Evolutionary conservation across 1,140 invertebrate species (phyloP), one percentile per base, ranked within the genome.

Genomic region (Drosophila nasuta): DNA sequence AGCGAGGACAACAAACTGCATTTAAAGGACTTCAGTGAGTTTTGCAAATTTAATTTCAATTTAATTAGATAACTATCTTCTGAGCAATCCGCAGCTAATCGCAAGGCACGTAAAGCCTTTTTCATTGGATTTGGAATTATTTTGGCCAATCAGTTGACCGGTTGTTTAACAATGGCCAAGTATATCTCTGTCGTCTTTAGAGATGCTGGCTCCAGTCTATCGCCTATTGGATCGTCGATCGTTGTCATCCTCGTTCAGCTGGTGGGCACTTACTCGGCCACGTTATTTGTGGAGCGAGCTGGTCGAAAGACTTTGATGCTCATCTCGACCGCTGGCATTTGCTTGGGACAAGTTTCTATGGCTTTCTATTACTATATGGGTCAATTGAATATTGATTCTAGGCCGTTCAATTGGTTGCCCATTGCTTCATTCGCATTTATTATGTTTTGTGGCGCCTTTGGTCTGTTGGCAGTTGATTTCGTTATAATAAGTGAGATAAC

Each of bases 211-310:
- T 94, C 94, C 1, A 90, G 76, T 10, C 74, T 97, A 0, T 88
- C 94, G 1, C 91, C 95, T 0, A 93, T 93, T 20, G 83, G 95
- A 11, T 94, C 94, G 0, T 95, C 97, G 0, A 97, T 97, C 57
- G 95, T 97, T 28, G 94, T 98, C 67, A 97, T 96, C 17, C 77
- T 73, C 1, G 93, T 94, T 62, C 93, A 94, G 52, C 65, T 93
- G 1, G 33, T 93, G 1, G 93, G 93, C 0, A 93, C 93, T 0
- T 91, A 93, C n/a, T 83, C 93, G 0, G 93, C 93, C 3, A 93
- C 93, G 30, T 90, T 93, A 38, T 92, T 93, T 15, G 93, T 94
- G 0, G 93, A 93, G 65, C 83, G 93, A 51, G 93, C 93, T 58
- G 93, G 93, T 10, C 70, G 93, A 8, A 79, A 79, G 92, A 6